Conservation (phyloP, 2,888 invertebrate species). For the Lycaena phlaeas region DNA sequence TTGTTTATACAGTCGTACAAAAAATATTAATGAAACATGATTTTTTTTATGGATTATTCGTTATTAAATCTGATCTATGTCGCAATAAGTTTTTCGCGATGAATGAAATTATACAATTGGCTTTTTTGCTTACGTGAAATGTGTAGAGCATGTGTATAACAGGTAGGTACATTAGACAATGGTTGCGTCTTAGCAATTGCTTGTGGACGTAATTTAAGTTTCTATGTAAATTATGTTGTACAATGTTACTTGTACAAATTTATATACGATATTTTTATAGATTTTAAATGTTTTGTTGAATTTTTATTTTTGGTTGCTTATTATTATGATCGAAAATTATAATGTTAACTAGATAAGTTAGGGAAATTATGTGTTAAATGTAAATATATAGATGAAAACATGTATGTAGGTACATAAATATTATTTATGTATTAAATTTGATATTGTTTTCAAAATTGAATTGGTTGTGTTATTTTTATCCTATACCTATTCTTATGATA, state of each 20-base stretch:
- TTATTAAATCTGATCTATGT: too few relatives aligned
- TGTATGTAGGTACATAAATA: constrained; percentile 71
- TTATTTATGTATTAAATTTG: constrained; percentile 74
- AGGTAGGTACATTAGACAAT: constrained; percentile 1
- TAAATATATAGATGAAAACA: constrained; percentile 68
- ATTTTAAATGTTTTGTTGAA: constrained; percentile 45
- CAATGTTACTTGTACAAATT: constrained; percentile 61
- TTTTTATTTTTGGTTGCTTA: constrained; percentile 53
- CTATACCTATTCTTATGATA: constrained; percentile 15
- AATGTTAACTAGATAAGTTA: constrained; percentile 45
- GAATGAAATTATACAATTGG: too few relatives aligned
- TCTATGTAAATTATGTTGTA: constrained; percentile 6
- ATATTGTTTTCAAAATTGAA: constrained; percentile 72
- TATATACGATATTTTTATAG: constrained; percentile 50
- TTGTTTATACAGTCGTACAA: too few relatives aligned
- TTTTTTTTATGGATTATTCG: too few relatives aligned
- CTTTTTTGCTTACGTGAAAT: background rate
- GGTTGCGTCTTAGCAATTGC: constrained; percentile 5
- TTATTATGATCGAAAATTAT: constrained; percentile 38
- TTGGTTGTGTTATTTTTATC: constrained; percentile 45
- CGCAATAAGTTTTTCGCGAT: too few relatives aligned
- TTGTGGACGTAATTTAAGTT: background rate
- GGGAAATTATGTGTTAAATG: constrained; percentile 67
- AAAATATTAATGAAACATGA: too few relatives aligned
- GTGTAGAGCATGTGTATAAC: background rate